Evolutionary conservation across 2,888 invertebrate species (phyloP).

Genomic region (Blastobasis adustella): DNA sequence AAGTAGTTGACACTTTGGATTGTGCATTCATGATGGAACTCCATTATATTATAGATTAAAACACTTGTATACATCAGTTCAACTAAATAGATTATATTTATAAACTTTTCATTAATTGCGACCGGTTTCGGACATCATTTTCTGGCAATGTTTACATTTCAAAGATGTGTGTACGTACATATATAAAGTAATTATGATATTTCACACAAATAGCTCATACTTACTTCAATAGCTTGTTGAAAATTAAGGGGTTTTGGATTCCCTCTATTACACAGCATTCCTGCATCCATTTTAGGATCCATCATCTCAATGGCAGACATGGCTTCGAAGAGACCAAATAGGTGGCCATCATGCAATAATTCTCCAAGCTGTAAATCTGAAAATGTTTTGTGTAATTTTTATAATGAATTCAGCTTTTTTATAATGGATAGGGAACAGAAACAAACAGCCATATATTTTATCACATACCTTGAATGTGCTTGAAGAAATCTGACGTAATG

Average conservation of each 20-base stretch:
- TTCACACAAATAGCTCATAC: slow-evolving; percentile 9
- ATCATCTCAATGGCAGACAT: slow-evolving; percentile 99
- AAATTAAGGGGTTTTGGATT: slow-evolving; percentile 90
- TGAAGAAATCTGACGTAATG: slow-evolving; percentile 73
- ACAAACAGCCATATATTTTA: not conserved
- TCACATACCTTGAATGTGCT: slow-evolving; percentile 56
- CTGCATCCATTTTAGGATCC: slow-evolving; percentile 99
- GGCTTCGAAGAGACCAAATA: slow-evolving; percentile 95
- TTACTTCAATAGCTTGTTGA: slow-evolving; percentile 88
- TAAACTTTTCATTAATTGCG: too few species aligned
- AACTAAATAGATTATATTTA: too few species aligned
- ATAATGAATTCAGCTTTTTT: too few species aligned
- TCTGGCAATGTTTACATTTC: too few species aligned
- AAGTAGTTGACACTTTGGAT: too few species aligned
- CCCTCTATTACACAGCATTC: slow-evolving; percentile 95
- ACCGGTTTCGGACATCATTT: too few species aligned
- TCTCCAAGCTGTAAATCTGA: slow-evolving; percentile 91
- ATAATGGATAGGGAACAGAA: too few species aligned
- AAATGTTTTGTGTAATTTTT: slow-evolving; percentile 13
- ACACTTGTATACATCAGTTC: too few species aligned
- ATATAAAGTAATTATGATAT: not conserved
- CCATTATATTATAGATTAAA: too few species aligned
- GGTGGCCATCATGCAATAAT: slow-evolving; percentile 88
- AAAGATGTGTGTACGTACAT: too few species aligned
- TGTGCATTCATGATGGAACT: too few species aligned